phyloP scores from a whole-genome alignment of 2,113 vertebrate genomes.

The Chionodraco myersi region DNA sequence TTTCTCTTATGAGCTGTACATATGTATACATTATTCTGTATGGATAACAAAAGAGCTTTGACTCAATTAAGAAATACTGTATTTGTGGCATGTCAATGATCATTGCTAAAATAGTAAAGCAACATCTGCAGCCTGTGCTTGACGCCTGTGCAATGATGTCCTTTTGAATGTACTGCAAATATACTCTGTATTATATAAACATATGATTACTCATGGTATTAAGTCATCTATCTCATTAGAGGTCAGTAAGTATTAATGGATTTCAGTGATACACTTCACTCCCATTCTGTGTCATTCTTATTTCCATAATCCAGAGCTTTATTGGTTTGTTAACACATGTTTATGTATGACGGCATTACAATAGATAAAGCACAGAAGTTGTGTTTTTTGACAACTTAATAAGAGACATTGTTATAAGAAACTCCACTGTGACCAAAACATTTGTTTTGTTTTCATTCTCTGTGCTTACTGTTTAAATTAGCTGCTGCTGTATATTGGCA shows the following conservation, averaged over 20 bases:
- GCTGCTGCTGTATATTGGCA: conserved; percentile 46
- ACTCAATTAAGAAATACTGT: conserved; percentile 37
- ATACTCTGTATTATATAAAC: conserved; percentile 28
- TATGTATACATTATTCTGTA: conserved; percentile 45
- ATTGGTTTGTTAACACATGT: background rate
- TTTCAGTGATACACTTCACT: conserved; percentile 2
- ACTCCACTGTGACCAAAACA: conserved; percentile 34
- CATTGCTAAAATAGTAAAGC: conserved; percentile 41
- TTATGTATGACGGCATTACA: conserved; percentile 5
- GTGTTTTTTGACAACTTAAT: background rate
- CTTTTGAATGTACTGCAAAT: conserved; percentile 64
- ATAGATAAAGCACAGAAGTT: conserved; percentile 16
- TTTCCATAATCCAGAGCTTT: background rate
- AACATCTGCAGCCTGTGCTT: conserved; percentile 46
- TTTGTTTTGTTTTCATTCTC: background rate
- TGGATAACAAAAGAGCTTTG: conserved; percentile 25
- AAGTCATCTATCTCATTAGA: conserved; percentile 5
- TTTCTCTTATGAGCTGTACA: conserved; percentile 47
- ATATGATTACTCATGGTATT: background rate
- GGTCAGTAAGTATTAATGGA: background rate
- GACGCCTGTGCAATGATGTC: conserved; percentile 44
- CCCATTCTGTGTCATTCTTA: background rate
- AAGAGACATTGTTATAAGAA: conserved; percentile 20
- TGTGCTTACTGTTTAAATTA: conserved; percentile 31
- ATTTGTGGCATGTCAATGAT: conserved; percentile 59